Base-by-base conservation (phyloP, 2,797 vertebrate species). In the Chanos chanos region DNA sequence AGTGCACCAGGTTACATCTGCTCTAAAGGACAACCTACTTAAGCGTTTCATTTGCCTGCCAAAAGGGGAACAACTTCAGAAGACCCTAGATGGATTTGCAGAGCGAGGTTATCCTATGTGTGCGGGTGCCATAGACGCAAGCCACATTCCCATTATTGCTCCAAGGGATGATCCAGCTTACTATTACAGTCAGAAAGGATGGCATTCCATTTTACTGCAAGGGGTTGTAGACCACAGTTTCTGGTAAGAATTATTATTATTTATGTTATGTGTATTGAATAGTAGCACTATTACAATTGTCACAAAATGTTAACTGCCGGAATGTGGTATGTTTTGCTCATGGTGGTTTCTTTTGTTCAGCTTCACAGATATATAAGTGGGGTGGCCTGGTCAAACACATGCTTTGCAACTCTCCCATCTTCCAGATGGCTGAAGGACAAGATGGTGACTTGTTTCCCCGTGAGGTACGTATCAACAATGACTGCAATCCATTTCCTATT, bases 151-250 rank as follows among this genome's bases (percentile, higher is more conserved):
- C n/a, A 19, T 41, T 1, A 19, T 21, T 21, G 18, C 3, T 41
- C 18, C 18, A n/a, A 61, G 68, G 5, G 41, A 70, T 1, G 69
- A 76, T 47, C 74, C 71, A 1, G 63, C 74, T 2, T 60, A 77
- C 61, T 78, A 78, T 64, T 2, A 61, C 4, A 82, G 77, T 61
- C 5, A 4, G 5, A 40, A 54, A 3, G 74, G 71, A 6, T 78
- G 76, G 76, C 66, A 82, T 72, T 80, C 74, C 0, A 58, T 80
- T 18, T 50, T 79, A 21, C 71, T 78, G 59, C 77, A 82, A 63
- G 74, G 70, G 0, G 76, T 77, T 61, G 73, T 82, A 10, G 70
- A 76, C n/a, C n/a, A n/a, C n/a, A n/a, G n/a, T n/a, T n/a, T n/a
- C n/a, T n/a, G n/a, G n/a, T n/a, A n/a, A n/a, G n/a, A n/a, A n/a